phyloP scores from a whole-genome alignment of 2,113 vertebrate species.

The Lanius collurio region DNA sequence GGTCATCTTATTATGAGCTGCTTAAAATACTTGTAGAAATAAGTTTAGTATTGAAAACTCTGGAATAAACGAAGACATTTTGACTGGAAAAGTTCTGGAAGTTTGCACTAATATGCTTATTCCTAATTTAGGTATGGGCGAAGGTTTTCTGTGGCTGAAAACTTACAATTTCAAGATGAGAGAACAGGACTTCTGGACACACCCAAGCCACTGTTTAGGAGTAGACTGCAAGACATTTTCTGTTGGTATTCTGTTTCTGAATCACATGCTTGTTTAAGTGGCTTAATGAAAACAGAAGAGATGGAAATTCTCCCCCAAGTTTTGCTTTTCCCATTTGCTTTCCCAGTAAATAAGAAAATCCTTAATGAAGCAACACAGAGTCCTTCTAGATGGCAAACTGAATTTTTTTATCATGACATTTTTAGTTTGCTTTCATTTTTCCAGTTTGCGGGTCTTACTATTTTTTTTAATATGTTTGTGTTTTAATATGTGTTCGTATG shows the following conservation, averaged over 20 bases:
- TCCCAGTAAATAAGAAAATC: not conserved
- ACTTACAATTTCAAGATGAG: not conserved
- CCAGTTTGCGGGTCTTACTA: not conserved
- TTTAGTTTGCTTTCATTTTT: not conserved
- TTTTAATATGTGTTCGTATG: not conserved
- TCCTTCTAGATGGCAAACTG: not conserved
- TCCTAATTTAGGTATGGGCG: not conserved
- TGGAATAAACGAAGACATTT: not conserved
- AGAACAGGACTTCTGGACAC: not conserved
- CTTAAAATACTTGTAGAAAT: not conserved
- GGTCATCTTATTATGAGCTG: not conserved
- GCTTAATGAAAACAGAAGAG: not conserved
- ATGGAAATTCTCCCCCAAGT: fast-evolving
- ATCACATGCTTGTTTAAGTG: not conserved
- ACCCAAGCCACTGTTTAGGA: not conserved
- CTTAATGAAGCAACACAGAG: not conserved
- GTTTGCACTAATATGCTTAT: not conserved
- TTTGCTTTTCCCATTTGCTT: not conserved
- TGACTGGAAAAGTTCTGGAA: not conserved
- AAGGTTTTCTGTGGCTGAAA: not conserved
- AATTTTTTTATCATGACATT: not conserved
- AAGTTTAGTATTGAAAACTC: not conserved
- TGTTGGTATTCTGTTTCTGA: not conserved
- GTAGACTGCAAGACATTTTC: not conserved
- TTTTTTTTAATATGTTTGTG: not conserved